Conservation (phyloP, 2,113 vertebrate species). For the Pachyramphus minor region DNA sequence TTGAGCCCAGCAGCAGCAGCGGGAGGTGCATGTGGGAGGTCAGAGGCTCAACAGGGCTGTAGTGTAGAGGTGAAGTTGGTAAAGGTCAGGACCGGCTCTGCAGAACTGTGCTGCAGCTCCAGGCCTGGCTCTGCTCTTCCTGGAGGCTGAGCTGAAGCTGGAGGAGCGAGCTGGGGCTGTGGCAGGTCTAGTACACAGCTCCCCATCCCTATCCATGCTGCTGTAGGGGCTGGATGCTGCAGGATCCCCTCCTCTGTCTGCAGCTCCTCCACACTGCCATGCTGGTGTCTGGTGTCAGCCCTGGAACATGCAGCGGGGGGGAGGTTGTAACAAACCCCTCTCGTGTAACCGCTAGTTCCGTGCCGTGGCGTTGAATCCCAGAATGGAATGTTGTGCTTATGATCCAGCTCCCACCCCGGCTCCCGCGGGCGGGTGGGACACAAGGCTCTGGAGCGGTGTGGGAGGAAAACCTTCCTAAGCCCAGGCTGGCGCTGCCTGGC, state of each 20-base stretch:
- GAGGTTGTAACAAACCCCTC: not conserved
- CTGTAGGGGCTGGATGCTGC: not conserved
- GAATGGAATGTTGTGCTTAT: not conserved
- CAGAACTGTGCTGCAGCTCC: not conserved
- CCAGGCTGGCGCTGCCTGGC: not conserved
- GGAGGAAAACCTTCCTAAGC: slow-evolving; percentile 1
- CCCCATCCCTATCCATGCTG: not conserved
- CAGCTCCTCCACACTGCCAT: not conserved
- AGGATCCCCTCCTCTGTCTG: not conserved
- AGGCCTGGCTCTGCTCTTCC: not conserved
- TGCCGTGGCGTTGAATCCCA: not conserved
- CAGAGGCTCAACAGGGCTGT: not conserved
- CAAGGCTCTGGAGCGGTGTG: not conserved
- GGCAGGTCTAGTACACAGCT: rapidly evolving
- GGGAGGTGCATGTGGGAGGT: not conserved
- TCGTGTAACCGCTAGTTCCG: not conserved
- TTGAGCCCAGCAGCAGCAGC: not conserved
- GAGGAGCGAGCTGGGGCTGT: not conserved
- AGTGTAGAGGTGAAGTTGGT: not conserved
- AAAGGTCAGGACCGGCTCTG: not conserved
- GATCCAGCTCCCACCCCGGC: not conserved
- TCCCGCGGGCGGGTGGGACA: not conserved
- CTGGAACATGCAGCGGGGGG: not conserved
- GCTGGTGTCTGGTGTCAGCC: not conserved
- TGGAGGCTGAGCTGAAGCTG: not conserved